phyloP scores from a whole-genome alignment of 2,113 vertebrate species.

The Marmota monax region DNA sequence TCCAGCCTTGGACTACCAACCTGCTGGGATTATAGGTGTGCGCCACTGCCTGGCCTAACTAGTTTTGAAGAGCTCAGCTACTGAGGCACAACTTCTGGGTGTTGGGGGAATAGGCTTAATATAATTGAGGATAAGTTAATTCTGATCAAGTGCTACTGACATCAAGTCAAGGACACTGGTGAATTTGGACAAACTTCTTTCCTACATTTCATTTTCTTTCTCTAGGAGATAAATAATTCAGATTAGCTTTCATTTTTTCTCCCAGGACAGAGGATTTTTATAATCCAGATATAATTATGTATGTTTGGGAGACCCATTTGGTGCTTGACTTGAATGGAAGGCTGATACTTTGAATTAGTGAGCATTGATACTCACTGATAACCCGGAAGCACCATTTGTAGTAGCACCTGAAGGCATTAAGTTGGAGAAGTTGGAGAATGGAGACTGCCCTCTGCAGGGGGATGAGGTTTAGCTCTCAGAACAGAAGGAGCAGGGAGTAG shows the following conservation, averaged over 20 bases:
- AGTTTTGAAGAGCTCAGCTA: constrained; percentile 24
- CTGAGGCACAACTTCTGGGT: background rate
- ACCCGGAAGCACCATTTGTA: background rate
- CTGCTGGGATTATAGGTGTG: too few species aligned
- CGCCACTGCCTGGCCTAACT: background rate
- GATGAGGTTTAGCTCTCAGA: background rate
- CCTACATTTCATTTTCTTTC: background rate
- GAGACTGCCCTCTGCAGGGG: constrained; percentile 45
- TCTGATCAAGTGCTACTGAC: background rate
- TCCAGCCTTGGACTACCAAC: too few species aligned
- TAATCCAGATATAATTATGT: background rate
- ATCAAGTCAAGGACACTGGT: background rate
- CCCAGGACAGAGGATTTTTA: too few species aligned
- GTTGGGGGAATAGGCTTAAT: background rate
- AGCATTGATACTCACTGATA: background rate
- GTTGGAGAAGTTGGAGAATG: background rate
- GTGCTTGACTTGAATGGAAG: background rate
- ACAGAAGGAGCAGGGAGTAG: background rate
- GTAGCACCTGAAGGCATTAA: background rate
- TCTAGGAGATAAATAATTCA: background rate
- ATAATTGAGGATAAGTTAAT: background rate
- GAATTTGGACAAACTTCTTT: background rate
- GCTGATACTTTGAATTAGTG: background rate
- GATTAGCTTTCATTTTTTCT: too few species aligned
- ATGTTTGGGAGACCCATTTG: background rate